Conservation (phyloP, 2,113 vertebrate genomes). For the Ondatra zibethicus region DNA sequence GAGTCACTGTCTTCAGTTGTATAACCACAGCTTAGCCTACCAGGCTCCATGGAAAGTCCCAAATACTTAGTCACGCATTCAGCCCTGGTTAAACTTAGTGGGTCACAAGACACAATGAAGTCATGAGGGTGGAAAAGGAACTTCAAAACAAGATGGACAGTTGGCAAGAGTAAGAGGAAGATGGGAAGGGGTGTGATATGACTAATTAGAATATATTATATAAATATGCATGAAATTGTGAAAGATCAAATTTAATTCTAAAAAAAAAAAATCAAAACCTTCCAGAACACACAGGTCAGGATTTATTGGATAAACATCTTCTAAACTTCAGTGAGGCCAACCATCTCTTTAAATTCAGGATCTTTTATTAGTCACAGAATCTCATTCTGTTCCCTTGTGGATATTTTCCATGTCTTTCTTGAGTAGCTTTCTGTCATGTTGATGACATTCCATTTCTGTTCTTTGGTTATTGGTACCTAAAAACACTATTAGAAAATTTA, state of each 20-base stretch:
- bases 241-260: background rate
- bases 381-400: slow-evolving; percentile 65
- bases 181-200: no score
- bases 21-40: background rate
- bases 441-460: slow-evolving; percentile 77
- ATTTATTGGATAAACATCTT: slow-evolving; percentile 81
- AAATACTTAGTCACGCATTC: background rate
- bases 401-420: slow-evolving; percentile 66
- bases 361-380: slow-evolving; percentile 61
- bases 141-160: no score
- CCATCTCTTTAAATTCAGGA: slow-evolving; percentile 82
- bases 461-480: slow-evolving; percentile 79
- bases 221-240: background rate
- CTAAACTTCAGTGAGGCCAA: slow-evolving; percentile 82
- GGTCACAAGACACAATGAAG: background rate
- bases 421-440: slow-evolving; percentile 59
- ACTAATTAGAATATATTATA: background rate
- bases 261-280: background rate
- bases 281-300: background rate
- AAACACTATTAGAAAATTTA: slow-evolving; percentile 71
- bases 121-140: background rate
- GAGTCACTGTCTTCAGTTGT: background rate
- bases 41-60: no score
- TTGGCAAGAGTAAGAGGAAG: background rate
- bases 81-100: background rate